Evolutionary conservation across 2,113 vertebrate species (phyloP), one percentile per base, ranked within the genome.

Genomic region (Sylvilagus bachmani): DNA sequence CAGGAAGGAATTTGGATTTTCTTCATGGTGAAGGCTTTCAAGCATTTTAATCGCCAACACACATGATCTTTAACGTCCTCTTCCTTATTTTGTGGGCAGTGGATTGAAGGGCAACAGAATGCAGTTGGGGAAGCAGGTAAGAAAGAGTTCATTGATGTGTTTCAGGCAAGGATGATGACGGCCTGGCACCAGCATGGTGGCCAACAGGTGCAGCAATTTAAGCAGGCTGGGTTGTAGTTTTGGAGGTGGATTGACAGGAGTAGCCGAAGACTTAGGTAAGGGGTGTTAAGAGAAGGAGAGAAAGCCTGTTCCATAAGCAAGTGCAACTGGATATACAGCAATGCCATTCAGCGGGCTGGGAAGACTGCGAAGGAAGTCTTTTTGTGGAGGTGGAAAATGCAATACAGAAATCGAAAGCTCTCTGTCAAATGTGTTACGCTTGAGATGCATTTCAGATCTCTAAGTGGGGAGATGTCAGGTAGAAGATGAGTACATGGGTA

Each of bases 121-220:
- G 17, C 31, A 73, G 87, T 22, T n/a, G 49, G 58, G 27, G 55
- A 82, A 53, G 24, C 31, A 77, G 10, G 51, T 8, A 21, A 4
- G 44, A 21, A 21, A 4, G 44, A 21, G 9, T 58, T 29, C 62
- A 3, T 19, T 10, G n/a, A 64, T 1, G 1, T 25, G 25, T 29
- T 89, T 49, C 80, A 77, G 74, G 44, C 36, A 36, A 90, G 75
- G 71, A 53, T 29, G 53, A 64, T 38, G 33, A 24, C 9, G 16
- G 7, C 58, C 31, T 27, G 51, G 66, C 31, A 51, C 14, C 29
- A 38, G 36, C 27, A 36, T 21, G 3, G 44, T 33, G 6, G 55
- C 25, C 29, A 75, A 53, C 10, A 3, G 8, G 24, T 12, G 8
- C 6, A 49, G 1, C 4, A 4, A 64, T 1, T 0, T 27, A 31